phyloP scores from a whole-genome alignment of 1,140 invertebrate genomes.

The Bombus waltoni region DNA sequence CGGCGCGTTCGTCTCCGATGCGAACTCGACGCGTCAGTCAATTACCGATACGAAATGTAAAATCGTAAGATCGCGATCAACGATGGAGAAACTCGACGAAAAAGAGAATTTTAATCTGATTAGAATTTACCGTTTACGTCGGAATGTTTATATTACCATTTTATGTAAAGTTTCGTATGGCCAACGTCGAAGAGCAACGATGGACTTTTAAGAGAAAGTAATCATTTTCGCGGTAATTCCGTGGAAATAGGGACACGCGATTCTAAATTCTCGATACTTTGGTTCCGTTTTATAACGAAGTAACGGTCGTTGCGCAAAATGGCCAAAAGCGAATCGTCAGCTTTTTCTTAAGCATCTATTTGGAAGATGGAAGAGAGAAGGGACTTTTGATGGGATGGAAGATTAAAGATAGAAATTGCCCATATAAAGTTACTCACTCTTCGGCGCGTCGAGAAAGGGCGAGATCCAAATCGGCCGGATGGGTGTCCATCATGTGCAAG shows the following conservation, averaged over 20 bases:
- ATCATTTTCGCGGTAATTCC: no score
- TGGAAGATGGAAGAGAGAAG: not conserved
- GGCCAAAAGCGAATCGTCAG: no score
- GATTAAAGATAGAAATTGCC: not conserved
- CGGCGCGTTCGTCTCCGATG: not conserved
- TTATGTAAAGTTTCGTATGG: no score
- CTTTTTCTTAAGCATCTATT: not conserved
- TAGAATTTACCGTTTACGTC: no score
- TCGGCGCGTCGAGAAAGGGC: slow-evolving; percentile 83
- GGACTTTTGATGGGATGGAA: not conserved
- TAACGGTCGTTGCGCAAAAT: no score
- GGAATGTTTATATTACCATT: no score
- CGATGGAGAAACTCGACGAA: no score
- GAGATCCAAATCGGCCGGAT: slow-evolving; percentile 90
- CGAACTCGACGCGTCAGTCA: not conserved
- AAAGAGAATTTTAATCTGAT: no score
- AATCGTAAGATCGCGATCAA: no score
- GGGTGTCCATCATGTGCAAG: slow-evolving; percentile 91
- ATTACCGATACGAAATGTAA: no score
- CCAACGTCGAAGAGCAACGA: no score
- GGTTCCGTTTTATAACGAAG: not conserved
- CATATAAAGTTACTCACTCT: slow-evolving; percentile 79
- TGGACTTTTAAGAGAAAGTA: no score
- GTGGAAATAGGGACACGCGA: not conserved
- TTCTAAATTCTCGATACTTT: not conserved